Conservation (phyloP, 2,888 invertebrate species). For the Chrysomela aeneicollis region DNA sequence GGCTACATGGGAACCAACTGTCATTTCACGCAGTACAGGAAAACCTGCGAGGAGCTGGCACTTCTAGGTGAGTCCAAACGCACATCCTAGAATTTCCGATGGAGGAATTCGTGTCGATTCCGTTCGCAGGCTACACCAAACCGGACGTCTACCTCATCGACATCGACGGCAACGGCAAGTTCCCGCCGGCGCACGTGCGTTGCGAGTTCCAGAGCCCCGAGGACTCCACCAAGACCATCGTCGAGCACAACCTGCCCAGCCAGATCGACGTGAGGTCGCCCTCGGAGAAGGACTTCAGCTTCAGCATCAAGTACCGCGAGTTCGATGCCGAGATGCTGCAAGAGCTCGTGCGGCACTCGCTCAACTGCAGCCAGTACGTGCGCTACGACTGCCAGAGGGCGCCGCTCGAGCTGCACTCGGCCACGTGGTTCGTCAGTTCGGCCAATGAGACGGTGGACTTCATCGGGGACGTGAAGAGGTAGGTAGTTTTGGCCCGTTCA, state of each 20-base stretch:
- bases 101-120: too few relatives aligned
- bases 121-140: slow-evolving; percentile 73
- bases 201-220: slow-evolving; percentile 91
- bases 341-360: slow-evolving; percentile 86
- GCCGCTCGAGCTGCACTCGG: slow-evolving; percentile 84
- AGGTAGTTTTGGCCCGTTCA: slow-evolving; percentile 19
- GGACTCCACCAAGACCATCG: slow-evolving; percentile 85
- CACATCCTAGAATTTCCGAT: neutral
- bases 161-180: slow-evolving; percentile 91
- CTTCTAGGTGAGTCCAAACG: slow-evolving; percentile 67
- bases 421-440: slow-evolving; percentile 89
- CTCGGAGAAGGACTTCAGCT: slow-evolving; percentile 81
- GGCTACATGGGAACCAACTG: slow-evolving; percentile 94
- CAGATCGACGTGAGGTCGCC: slow-evolving; percentile 88
- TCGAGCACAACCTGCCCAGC: slow-evolving; percentile 89
- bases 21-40: slow-evolving; percentile 90
- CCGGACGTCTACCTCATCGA: slow-evolving; percentile 93
- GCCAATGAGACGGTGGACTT: slow-evolving; percentile 79
- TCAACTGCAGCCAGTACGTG: slow-evolving; percentile 88
- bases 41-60: slow-evolving; percentile 92
- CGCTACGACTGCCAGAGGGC: slow-evolving; percentile 92
- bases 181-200: slow-evolving; percentile 90
- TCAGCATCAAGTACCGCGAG: slow-evolving; percentile 86
- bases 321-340: slow-evolving; percentile 92
- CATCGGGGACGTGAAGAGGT: slow-evolving; percentile 84